These are phyloP conservation scores for Cacoxenus indagator DNA, from an alignment of 2,888 invertebrate species.

Conservation along the genomic window DNA sequence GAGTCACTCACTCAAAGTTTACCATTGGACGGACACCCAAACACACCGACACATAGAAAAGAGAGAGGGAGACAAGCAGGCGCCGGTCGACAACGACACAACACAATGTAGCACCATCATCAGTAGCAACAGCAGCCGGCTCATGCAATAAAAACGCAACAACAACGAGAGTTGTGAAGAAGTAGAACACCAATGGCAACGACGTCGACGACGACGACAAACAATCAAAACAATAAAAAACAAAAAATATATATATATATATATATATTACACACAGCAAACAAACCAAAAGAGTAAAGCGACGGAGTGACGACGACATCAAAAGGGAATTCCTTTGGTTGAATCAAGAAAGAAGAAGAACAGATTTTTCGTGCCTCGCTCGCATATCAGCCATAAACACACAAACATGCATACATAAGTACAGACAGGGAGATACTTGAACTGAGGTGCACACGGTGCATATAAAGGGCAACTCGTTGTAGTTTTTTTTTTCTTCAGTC, in stretches of 20 bases:
- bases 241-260: neutral
- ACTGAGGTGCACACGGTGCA: slow-evolving; percentile 15
- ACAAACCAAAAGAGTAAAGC: neutral
- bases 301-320: no score
- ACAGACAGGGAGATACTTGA: slow-evolving; percentile 14
- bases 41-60: neutral
- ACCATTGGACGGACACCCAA: neutral
- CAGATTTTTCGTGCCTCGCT: neutral
- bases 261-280: neutral
- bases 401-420: slow-evolving; percentile 14
- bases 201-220: neutral
- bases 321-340: slow-evolving; percentile 11
- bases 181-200: neutral
- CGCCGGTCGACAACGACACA: neutral
- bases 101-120: neutral
- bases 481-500: neutral
- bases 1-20: neutral
- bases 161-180: neutral
- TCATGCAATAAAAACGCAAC: neutral
- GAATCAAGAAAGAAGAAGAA: neutral
- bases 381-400: slow-evolving; percentile 18
- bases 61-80: neutral
- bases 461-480: slow-evolving; percentile 16
- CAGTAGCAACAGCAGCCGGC: neutral
- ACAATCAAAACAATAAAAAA: neutral